phyloP scores from a whole-genome alignment of 2,888 invertebrate genomes.

The Helleia helle region DNA sequence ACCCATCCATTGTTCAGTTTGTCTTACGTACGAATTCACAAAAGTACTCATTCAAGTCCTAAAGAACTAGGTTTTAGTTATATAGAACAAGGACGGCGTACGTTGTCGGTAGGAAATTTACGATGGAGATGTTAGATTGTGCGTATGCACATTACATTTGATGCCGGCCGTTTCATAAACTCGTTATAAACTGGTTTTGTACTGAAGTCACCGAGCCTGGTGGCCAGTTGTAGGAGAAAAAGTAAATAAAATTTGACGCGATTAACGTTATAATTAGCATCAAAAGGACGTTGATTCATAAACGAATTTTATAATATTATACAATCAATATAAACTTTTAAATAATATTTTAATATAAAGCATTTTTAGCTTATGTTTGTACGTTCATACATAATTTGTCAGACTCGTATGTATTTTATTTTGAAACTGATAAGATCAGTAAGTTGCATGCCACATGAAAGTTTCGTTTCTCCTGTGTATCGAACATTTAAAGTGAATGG shows the following conservation, averaged over 20 bases:
- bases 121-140: constrained; percentile 4
- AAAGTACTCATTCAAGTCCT: background rate
- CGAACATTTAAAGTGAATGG: constrained; percentile 4
- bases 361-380: too few species aligned
- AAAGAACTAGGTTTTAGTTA: background rate
- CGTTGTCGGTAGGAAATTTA: background rate
- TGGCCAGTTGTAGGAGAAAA: too few species aligned
- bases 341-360: too few species aligned
- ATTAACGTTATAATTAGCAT: too few species aligned
- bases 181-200: background rate
- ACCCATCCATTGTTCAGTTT: constrained; percentile 58
- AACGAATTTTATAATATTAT: too few species aligned
- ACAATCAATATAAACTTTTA: too few species aligned
- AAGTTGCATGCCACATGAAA: background rate
- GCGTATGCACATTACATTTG: background rate
- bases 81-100: constrained; percentile 1
- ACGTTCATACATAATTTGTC: too few species aligned
- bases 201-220: too few species aligned
- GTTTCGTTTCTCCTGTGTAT: background rate
- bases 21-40: constrained; percentile 33
- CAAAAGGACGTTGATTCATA: too few species aligned
- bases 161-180: background rate
- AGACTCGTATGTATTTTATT: too few species aligned
- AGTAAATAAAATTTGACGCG: too few species aligned
- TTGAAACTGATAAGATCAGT: background rate